Evolutionary conservation across 1,140 invertebrate species (phyloP).

Genomic region (Listronotus bonariensis): DNA sequence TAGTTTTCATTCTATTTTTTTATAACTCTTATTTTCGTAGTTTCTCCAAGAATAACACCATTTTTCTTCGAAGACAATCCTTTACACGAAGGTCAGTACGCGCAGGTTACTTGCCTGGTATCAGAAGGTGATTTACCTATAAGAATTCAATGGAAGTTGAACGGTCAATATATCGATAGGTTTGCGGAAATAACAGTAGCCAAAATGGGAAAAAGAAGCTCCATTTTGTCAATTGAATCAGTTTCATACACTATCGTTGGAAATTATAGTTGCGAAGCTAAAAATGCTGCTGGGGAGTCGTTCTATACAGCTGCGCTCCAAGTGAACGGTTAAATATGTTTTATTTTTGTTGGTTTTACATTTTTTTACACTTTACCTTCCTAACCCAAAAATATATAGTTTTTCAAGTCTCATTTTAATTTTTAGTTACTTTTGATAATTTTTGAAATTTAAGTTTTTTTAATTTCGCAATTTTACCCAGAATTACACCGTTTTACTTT

Average conservation of each 20-base stretch:
- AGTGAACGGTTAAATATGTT: conserved; percentile 60
- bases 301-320: conserved; percentile 69
- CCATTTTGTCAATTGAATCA: conserved; percentile 75
- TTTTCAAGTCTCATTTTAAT: too few relatives aligned
- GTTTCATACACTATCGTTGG: conserved; percentile 77
- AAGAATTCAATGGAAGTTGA: conserved; percentile 66
- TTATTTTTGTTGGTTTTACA: too few relatives aligned
- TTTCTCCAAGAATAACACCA: conserved; percentile 69
- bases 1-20: conserved; percentile 11
- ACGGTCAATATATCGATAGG: conserved; percentile 50
- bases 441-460: conserved; percentile 5
- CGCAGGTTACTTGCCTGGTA: conserved; percentile 74
- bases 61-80: conserved; percentile 71
- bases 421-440: not conserved
- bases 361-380: too few relatives aligned
- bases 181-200: conserved; percentile 40
- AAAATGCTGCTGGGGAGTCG: conserved; percentile 69
- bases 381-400: too few relatives aligned
- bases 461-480: conserved; percentile 62
- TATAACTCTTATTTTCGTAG: conserved; percentile 50
- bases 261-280: conserved; percentile 72
- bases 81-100: conserved; percentile 72
- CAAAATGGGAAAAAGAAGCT: conserved; percentile 70
- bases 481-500: conserved; percentile 71
- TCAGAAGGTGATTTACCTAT: conserved; percentile 72